Evolutionary conservation across 2,797 vertebrate species (phyloP), one percentile per base, ranked within the genome.

Genomic region (Chelidonichthys spinosus): DNA sequence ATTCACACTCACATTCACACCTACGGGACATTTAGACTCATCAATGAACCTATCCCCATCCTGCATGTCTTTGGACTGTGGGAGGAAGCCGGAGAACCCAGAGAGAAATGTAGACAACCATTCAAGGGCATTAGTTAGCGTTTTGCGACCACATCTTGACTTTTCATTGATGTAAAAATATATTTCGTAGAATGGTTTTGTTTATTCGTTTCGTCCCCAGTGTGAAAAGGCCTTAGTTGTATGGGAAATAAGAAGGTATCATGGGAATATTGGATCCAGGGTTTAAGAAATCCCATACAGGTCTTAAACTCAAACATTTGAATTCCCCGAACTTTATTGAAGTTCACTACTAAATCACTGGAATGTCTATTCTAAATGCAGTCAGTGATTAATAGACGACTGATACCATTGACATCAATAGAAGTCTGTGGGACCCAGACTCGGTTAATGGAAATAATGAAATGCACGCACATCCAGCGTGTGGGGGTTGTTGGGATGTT

Each of bases 381-480:
- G 40, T 43, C 59, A 15, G 59, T 61, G 59, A 43, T 43, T 44
- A 86, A 52, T 62, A 66, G 76, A 87, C 89, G 85, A 87, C 85
- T 83, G 84, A 89, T 88, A 81, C 86, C 44, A 78, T 90, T 85
- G 92, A 91, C 84, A 85, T 90, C 82, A 90, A 85, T 78, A 70
- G 78, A 63, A 40, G 69, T 59, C 79, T 81, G 76, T 90, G 90
- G 93, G 86, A 92, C 92, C 91, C 84, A 72, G 43, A 44, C 63
- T 82, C 63, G 63, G 88, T 89, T 85, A 83, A 90, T 89, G 74
- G 76, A 82, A 70, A 72, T 81, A 89, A 91, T 88, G 89, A 90
- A 91, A 91, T 50, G 64, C 74, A 3, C 17, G 82, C 78, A 78
- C 76, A 81, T 90, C 81, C 83, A 79, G 39, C 46, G 65, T 76